Evolutionary conservation across 2,113 vertebrate genomes (phyloP).

Genomic region (Myanophis thanlyinensis): DNA sequence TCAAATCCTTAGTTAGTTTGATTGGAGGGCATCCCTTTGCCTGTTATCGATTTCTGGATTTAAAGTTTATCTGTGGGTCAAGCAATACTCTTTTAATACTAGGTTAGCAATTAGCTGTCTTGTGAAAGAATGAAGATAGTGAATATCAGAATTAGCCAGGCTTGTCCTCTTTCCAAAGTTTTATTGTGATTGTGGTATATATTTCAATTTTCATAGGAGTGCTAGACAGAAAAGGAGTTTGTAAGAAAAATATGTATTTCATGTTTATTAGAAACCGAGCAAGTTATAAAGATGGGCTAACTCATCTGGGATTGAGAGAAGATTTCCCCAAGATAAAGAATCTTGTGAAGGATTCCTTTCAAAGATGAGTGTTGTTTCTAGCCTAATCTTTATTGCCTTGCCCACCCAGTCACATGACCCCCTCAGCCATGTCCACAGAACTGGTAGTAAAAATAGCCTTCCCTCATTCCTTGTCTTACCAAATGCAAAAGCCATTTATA

Average conservation of each 20-base stretch:
- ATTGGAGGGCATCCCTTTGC: constrained; percentile 42
- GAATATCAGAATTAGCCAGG: background rate
- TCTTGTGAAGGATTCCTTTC: background rate
- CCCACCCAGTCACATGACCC: no score
- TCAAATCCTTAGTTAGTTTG: constrained; percentile 41
- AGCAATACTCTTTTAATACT: background rate
- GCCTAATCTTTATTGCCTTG: no score
- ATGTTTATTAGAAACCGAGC: background rate
- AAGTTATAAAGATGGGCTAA: background rate
- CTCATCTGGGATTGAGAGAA: background rate
- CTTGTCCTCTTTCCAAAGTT: background rate
- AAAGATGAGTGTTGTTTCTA: no score
- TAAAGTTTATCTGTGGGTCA: constrained; percentile 46
- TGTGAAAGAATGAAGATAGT: constrained; percentile 1
- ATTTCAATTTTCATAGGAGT: background rate
- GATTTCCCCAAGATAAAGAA: background rate
- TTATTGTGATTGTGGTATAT: background rate
- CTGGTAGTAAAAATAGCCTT: background rate
- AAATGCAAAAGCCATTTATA: background rate
- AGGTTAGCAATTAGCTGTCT: constrained; percentile 3
- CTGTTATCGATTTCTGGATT: constrained; percentile 55
- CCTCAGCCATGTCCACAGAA: no score
- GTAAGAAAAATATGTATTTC: background rate
- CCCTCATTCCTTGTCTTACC: background rate
- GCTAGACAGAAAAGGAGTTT: background rate